phyloP scores from a whole-genome alignment of 1,140 invertebrate species.

The Drosophila ironensis region DNA sequence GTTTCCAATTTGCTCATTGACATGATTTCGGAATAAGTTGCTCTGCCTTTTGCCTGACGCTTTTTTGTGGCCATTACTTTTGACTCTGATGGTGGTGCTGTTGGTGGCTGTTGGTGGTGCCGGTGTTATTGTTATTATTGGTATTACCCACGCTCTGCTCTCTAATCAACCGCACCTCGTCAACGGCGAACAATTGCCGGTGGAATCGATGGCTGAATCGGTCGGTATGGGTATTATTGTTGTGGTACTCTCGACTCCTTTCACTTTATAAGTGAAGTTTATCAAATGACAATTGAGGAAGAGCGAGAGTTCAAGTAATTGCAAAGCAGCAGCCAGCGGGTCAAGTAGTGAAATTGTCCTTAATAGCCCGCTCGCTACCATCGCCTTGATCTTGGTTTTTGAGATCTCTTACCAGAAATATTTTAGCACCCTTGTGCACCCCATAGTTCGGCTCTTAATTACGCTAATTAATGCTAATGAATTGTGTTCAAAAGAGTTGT shows the following conservation, averaged over 20 bases:
- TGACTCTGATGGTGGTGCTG: no score
- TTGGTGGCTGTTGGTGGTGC: background rate
- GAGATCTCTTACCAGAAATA: no score
- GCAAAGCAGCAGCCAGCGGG: constrained; percentile 24
- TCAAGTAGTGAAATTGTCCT: constrained; percentile 79
- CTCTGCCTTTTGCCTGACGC: no score
- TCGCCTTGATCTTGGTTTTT: background rate
- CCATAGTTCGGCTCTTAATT: no score
- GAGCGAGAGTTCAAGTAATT: constrained; percentile 70
- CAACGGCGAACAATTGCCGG: constrained; percentile 28
- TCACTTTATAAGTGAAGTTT: constrained; percentile 68
- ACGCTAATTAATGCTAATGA: constrained; percentile 9
- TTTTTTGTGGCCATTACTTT: no score
- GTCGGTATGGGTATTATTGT: constrained; percentile 17
- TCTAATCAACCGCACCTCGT: constrained; percentile 54
- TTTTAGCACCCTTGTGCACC: no score
- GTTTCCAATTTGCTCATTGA: constrained; percentile 69
- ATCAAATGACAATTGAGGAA: constrained; percentile 74
- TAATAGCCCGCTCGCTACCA: constrained; percentile 25
- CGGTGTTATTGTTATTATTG: constrained; percentile 7
- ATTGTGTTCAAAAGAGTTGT: background rate
- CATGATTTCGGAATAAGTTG: constrained; percentile 54
- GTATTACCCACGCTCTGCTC: constrained; percentile 41
- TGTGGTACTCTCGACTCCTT: constrained; percentile 48
- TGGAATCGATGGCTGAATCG: background rate